Percentiles rank a stretch among this genome's conserved stretches.
Conservation (phyloP, 53 echinoderm and acorn worm genomes). For the Patiria pectinifera region DNA sequence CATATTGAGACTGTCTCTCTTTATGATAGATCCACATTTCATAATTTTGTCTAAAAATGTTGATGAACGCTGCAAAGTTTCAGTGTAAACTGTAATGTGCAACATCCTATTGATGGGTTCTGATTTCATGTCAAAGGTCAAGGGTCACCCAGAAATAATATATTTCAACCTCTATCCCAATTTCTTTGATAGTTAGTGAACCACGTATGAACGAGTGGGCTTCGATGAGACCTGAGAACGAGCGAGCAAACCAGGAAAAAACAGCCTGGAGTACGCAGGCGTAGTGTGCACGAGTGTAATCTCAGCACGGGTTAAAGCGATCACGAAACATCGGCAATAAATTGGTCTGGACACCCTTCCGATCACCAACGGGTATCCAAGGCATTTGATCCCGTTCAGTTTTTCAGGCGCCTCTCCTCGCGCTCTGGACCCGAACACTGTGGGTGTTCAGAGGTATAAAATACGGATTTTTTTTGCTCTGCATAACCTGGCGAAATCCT, state of each 20-base stretch:
- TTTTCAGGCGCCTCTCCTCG: not conserved
- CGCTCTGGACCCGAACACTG: conserved; percentile 24
- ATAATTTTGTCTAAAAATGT: too few species aligned
- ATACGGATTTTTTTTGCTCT: not conserved
- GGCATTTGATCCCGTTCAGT: conserved; percentile 9
- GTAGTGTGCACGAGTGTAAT: not conserved
- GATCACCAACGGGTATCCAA: not conserved
- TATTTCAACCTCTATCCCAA: too few species aligned
- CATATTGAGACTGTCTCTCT: too few species aligned
- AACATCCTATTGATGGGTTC: too few species aligned
- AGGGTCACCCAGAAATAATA: too few species aligned
- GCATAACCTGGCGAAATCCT: conserved; percentile 18
- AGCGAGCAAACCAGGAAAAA: not conserved
- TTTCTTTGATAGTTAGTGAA: too few species aligned
- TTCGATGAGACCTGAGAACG: too few species aligned
- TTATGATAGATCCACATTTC: too few species aligned
- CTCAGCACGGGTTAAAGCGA: conserved; percentile 10
- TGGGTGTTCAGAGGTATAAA: not conserved
- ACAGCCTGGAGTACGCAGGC: not conserved
- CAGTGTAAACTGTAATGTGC: too few species aligned
- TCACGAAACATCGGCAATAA: not conserved
- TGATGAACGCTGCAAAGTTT: too few species aligned
- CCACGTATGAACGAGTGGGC: too few species aligned
- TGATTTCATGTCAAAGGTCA: too few species aligned
- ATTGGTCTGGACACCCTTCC: not conserved